Conservation (phyloP, 2,113 vertebrate species). For the Petrocephalus microphthalmus region DNA sequence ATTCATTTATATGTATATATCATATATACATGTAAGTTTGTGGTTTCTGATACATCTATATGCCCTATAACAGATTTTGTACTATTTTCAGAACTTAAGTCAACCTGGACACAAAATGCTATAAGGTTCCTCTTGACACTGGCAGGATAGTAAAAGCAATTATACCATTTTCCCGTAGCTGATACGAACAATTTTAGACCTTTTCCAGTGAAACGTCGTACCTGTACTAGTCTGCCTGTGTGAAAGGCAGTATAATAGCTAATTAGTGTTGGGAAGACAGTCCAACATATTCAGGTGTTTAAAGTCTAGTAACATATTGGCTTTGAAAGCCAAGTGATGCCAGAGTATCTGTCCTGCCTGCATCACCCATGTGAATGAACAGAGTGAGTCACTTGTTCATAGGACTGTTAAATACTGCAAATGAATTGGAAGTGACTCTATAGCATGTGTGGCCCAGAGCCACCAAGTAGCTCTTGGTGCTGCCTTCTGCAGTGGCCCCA, state of each 20-base stretch:
- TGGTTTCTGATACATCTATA: not conserved
- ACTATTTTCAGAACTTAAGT: not conserved
- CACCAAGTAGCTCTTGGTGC: not conserved
- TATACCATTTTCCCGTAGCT: not conserved
- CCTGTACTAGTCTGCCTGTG: not conserved
- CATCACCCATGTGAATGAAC: not conserved
- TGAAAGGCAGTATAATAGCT: not conserved
- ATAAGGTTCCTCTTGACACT: not conserved
- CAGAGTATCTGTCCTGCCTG: not conserved
- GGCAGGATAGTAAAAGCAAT: not conserved
- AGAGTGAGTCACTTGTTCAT: conserved; percentile 20
- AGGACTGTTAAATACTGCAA: conserved; percentile 20
- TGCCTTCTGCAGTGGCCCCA: not conserved
- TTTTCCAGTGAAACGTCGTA: not conserved
- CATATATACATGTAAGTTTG: not conserved
- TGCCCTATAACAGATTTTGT: not conserved
- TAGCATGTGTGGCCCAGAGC: not conserved
- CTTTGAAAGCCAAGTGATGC: not conserved
- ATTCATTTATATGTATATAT: not conserved
- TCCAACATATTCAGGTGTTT: not conserved
- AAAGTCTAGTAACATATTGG: not conserved
- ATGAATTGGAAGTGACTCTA: not conserved
- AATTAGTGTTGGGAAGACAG: not conserved
- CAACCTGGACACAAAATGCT: not conserved
- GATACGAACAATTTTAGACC: not conserved